These are phyloP conservation scores for Carcharodon carcharias DNA, from an alignment of 2,797 vertebrate genomes.

Conservation along the genomic window DNA sequence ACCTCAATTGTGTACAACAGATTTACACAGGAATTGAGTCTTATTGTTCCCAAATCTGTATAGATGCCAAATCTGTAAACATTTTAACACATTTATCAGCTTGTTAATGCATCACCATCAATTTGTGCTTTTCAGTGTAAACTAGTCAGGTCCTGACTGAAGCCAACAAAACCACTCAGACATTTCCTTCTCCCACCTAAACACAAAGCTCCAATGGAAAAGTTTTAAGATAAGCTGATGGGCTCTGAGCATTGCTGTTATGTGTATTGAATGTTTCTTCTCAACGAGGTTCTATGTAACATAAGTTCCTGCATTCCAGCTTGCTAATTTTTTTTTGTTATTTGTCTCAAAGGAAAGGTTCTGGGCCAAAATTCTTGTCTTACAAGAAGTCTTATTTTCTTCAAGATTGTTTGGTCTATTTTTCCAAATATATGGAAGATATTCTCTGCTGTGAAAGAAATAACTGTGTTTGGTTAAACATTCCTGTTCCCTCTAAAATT, in stretches of 20 bases:
- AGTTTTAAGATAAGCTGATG: background rate
- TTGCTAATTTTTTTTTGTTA: background rate
- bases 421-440: no score
- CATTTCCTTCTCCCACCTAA: background rate
- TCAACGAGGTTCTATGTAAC: background rate
- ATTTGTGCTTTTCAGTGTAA: background rate
- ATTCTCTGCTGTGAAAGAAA: background rate
- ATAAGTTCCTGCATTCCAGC: background rate
- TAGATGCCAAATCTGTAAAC: background rate
- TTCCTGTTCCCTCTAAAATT: background rate
- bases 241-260: background rate
- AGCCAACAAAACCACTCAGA: background rate
- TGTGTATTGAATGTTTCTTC: background rate
- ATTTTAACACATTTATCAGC: conserved; percentile 6
- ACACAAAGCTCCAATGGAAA: background rate
- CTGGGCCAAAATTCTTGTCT: background rate
- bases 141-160: background rate
- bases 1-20: background rate
- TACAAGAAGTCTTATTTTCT: background rate
- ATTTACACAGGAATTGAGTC: background rate
- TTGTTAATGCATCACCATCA: conserved; percentile 6
- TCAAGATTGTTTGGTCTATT: background rate
- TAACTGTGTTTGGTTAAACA: background rate
- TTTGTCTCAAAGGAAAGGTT: background rate
- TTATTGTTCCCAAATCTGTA: background rate